Conservation (phyloP, 2,113 vertebrate species). For the Barnardius zonarius region DNA sequence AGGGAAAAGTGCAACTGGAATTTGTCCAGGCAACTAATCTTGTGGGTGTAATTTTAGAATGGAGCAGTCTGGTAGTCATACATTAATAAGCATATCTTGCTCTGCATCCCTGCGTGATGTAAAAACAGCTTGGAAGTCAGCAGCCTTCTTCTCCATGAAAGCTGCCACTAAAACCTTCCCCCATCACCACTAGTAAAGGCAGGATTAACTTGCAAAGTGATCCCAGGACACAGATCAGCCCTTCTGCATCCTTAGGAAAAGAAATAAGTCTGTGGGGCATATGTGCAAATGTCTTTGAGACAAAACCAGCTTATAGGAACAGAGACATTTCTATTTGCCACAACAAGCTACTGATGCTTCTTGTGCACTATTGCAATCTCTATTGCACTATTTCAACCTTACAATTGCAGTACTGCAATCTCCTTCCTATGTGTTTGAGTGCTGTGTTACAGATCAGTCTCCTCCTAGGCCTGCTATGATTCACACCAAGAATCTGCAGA, state of each 20-base stretch:
- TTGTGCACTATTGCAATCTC: neutral
- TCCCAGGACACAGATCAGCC: neutral
- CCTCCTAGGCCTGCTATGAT: neutral
- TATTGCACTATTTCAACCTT: neutral
- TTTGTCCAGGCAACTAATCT: neutral
- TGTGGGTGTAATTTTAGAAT: neutral
- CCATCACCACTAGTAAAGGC: neutral
- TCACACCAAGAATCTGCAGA: slow-evolving; percentile 28
- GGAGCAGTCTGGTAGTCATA: neutral
- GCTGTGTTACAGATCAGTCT: neutral
- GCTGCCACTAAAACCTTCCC: neutral
- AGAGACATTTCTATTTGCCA: neutral
- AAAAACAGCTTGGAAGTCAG: neutral
- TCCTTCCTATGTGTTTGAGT: neutral
- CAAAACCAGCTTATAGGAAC: neutral
- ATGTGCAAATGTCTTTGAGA: neutral
- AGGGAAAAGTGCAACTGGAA: neutral
- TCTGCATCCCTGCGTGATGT: neutral
- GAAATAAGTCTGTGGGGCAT: neutral
- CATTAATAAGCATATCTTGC: neutral
- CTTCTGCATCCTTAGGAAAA: neutral
- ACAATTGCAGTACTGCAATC: neutral
- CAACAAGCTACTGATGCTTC: neutral
- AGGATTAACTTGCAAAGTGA: neutral
- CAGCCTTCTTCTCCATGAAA: neutral